Conservation (phyloP, 1,140 invertebrate species). For the Drosophila guanche region DNA sequence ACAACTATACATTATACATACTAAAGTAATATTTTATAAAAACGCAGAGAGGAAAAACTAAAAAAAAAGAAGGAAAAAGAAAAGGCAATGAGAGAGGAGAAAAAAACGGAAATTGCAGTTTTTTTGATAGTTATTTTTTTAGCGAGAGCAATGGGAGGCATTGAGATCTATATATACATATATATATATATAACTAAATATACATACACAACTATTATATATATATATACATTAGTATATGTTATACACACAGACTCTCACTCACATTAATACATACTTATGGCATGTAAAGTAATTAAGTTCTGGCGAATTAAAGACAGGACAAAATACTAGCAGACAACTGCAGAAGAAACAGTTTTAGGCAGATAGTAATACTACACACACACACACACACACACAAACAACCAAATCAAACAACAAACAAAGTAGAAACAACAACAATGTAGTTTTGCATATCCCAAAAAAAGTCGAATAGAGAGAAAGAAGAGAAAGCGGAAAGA, state of each 20-base stretch:
- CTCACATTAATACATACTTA: constrained; percentile 35
- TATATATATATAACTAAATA: constrained; percentile 57
- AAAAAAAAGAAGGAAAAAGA: constrained; percentile 27
- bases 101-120: constrained; percentile 69
- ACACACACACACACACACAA: constrained; percentile 30
- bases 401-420: constrained; percentile 66
- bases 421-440: constrained; percentile 61
- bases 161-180: constrained; percentile 69
- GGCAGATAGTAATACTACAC: constrained; percentile 40
- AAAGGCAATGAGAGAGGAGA: constrained; percentile 42
- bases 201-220: constrained; percentile 48
- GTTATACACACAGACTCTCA: constrained; percentile 43
- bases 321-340: constrained; percentile 26
- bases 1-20: constrained; percentile 79
- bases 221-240: constrained; percentile 47
- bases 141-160: constrained; percentile 76
- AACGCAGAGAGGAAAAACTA: constrained; percentile 36
- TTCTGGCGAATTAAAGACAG: constrained; percentile 37
- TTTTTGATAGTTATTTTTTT: constrained; percentile 82
- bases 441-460: constrained; percentile 80
- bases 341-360: constrained; percentile 24
- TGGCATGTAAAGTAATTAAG: constrained; percentile 46
- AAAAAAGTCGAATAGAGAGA: constrained; percentile 34
- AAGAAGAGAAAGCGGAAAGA: constrained; percentile 8
- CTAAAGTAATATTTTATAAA: constrained; percentile 82